phyloP scores from a whole-genome alignment of 2,797 vertebrate species.

The Picus viridis region DNA sequence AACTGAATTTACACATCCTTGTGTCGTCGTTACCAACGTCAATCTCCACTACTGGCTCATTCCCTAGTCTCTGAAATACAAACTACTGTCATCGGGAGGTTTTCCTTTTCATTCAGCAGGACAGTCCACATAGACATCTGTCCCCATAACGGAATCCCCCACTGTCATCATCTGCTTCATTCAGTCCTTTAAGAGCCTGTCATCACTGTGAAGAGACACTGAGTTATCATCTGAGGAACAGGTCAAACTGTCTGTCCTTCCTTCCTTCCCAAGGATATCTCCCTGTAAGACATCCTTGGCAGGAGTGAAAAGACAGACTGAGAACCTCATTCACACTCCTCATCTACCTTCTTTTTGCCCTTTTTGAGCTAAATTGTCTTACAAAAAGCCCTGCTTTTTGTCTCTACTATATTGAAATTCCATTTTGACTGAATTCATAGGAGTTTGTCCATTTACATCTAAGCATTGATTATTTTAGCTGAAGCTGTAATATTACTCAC shows the following conservation, averaged over 20 bases:
- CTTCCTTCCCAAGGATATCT: neutral
- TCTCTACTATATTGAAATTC: neutral
- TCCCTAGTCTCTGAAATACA: neutral
- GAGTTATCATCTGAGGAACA: neutral
- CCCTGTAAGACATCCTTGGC: neutral
- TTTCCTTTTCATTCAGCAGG: neutral
- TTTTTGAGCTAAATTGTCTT: neutral
- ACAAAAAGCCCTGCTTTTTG: neutral
- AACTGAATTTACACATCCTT: neutral
- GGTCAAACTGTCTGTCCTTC: neutral
- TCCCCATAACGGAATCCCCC: neutral
- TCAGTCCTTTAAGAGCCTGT: neutral
- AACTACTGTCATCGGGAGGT: accelerated
- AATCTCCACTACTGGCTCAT: neutral
- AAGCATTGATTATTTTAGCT: neutral
- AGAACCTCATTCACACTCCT: neutral
- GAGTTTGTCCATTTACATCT: neutral
- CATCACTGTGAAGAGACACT: neutral
- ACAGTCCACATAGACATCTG: neutral
- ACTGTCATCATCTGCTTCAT: neutral
- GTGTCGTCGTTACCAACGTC: neutral
- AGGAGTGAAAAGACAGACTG: neutral
- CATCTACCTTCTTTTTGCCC: neutral
- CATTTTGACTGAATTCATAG: neutral
- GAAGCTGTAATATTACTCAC: neutral